A percentile compares a stretch with the other conserved stretches of the same genome.
Evolutionary conservation across 2,888 invertebrate species (phyloP).

Genomic region (Allacma fusca): DNA sequence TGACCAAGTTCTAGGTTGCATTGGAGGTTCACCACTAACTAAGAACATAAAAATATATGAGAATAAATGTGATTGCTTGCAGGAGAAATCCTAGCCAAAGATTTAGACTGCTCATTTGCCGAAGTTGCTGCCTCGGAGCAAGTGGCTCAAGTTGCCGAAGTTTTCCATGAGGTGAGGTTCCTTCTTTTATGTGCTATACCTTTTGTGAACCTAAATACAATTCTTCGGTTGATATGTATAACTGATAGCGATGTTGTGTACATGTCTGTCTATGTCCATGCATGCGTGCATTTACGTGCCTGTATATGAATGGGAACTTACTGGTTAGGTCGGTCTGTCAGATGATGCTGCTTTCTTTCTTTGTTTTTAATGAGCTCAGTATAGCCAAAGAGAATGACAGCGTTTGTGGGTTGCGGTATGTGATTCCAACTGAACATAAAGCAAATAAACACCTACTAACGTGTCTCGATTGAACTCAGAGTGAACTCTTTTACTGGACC

Average conservation of each 20-base stretch:
- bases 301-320: no score
- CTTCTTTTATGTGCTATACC: not conserved
- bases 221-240: no score
- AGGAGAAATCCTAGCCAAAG: slow-evolving; percentile 82
- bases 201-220: no score
- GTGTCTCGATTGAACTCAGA: slow-evolving; percentile 12
- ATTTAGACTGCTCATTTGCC: slow-evolving; percentile 85
- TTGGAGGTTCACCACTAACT: not conserved
- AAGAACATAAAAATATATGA: slow-evolving; percentile 12
- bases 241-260: no score
- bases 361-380: slow-evolving; percentile 29
- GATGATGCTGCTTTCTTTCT: not conserved
- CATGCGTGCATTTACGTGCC: not conserved
- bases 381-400: slow-evolving; percentile 7
- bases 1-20: no score
- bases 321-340: no score
- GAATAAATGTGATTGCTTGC: slow-evolving; percentile 46
- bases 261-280: no score
- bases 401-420: not conserved
- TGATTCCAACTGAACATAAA: slow-evolving; percentile 30
- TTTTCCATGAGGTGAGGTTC: slow-evolving; percentile 76
- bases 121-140: slow-evolving; percentile 91
- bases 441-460: slow-evolving; percentile 8
- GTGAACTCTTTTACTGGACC: slow-evolving; percentile 18
- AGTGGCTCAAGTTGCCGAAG: slow-evolving; percentile 80